A percentile compares a stretch with the other conserved stretches of the same genome.
Conservation (phyloP, 2,113 vertebrate genomes). For the Azemiops feae region DNA sequence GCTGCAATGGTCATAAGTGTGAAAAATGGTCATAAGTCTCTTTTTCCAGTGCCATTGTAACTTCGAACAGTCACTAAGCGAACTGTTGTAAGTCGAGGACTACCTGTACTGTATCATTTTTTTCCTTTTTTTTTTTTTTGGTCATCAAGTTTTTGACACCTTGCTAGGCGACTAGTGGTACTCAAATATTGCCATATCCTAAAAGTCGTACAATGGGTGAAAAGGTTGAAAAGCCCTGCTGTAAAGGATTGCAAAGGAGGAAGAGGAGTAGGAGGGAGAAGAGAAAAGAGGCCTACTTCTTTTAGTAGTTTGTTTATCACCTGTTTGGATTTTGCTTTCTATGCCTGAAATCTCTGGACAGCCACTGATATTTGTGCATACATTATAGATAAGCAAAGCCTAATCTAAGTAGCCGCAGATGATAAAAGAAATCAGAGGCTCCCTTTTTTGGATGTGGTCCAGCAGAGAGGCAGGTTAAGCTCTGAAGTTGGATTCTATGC, state of each 20-base stretch:
- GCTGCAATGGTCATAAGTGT: too few species aligned
- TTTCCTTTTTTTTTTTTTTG: too few species aligned
- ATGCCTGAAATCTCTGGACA: not conserved
- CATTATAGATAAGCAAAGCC: not conserved
- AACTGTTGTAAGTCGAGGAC: not conserved
- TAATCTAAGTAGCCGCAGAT: not conserved
- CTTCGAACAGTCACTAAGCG: too few species aligned
- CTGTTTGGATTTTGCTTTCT: not conserved
- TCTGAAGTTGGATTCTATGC: not conserved
- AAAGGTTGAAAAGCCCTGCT: not conserved
- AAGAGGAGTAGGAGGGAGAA: not conserved
- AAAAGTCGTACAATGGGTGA: too few species aligned
- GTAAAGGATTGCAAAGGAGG: not conserved
- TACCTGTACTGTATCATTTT: not conserved
- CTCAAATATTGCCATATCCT: too few species aligned
- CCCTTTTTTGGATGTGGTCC: not conserved
- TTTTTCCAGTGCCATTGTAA: too few species aligned
- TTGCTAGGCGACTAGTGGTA: too few species aligned
- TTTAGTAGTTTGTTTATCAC: not conserved
- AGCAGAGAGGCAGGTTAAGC: not conserved
- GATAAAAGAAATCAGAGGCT: not conserved
- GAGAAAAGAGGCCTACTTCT: not conserved
- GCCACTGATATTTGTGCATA: not conserved
- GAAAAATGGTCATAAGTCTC: too few species aligned
- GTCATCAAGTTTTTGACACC: too few species aligned